Conservation (phyloP, 1,140 invertebrate species). For the Trypoxylus dichotomus region DNA sequence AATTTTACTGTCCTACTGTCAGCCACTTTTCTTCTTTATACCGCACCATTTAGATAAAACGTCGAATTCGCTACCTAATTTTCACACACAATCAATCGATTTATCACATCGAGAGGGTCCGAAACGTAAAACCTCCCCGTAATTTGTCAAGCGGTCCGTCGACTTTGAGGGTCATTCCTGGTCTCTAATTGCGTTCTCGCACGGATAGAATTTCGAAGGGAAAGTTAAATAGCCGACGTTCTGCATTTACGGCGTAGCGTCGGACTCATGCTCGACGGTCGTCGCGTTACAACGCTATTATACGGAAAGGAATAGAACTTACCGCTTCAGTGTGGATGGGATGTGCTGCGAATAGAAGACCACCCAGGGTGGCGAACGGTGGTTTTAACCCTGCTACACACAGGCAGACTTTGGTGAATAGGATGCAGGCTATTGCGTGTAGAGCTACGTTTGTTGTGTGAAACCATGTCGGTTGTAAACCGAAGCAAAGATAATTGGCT, state of each 20-base stretch:
- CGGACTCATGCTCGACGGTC: too few species aligned
- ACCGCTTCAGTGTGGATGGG: constrained; percentile 89
- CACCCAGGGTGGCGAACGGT: constrained; percentile 67
- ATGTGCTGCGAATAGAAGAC: constrained; percentile 82
- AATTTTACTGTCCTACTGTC: background rate
- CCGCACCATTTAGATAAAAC: constrained; percentile 13
- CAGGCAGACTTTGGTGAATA: constrained; percentile 70
- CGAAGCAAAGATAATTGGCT: constrained; percentile 69
- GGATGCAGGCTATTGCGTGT: constrained; percentile 70
- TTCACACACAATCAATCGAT: constrained; percentile 2
- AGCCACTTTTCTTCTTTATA: background rate
- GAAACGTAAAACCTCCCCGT: constrained; percentile 7
- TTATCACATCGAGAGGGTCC: background rate
- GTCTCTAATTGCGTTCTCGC: background rate
- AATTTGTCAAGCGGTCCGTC: constrained; percentile 14
- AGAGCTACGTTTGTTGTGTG: constrained; percentile 74
- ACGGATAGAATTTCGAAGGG: background rate
- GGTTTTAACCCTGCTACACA: constrained; percentile 65
- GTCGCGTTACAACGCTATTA: background rate
- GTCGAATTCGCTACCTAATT: background rate
- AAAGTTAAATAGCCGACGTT: too few species aligned
- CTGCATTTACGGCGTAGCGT: too few species aligned
- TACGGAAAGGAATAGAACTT: constrained; percentile 53
- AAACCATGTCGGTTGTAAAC: constrained; percentile 71
- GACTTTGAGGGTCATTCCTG: background rate